Conservation (phyloP, 2,113 vertebrate genomes). For the Forbesichthys papilliferus region DNA sequence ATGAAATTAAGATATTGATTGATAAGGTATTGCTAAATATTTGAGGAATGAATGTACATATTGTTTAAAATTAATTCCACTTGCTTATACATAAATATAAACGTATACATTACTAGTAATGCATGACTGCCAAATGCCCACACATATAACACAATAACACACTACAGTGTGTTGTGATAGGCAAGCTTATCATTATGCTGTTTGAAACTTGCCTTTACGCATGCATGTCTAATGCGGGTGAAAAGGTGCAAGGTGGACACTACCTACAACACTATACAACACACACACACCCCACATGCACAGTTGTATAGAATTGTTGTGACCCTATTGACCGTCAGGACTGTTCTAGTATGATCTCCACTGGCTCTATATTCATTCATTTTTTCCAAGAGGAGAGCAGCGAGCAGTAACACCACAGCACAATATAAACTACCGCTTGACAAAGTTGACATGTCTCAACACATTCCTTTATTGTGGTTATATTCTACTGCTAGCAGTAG, state of each 20-base stretch:
- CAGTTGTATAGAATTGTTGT: constrained; percentile 27
- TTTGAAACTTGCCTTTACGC: constrained; percentile 32
- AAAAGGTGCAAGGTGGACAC: constrained; percentile 23
- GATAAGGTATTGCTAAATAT: too few species aligned
- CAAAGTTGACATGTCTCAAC: constrained; percentile 19
- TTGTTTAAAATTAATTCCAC: too few species aligned
- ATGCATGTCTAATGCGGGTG: not conserved
- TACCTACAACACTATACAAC: constrained; percentile 11
- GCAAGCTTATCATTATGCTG: constrained; percentile 21
- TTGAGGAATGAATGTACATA: too few species aligned
- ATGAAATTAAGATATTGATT: too few species aligned
- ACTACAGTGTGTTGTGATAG: constrained; percentile 1
- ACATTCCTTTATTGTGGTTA: constrained; percentile 15
- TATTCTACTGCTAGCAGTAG: not conserved
- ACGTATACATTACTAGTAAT: not conserved
- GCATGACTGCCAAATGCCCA: constrained; percentile 7
- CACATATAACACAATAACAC: not conserved
- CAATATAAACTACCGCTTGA: constrained; percentile 1
- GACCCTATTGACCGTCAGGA: constrained; percentile 43
- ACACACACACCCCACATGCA: constrained; percentile 1
- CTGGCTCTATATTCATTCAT: constrained; percentile 9
- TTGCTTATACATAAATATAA: too few species aligned
- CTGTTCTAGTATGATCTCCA: constrained; percentile 37
- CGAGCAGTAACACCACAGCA: not conserved
- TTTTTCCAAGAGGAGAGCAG: constrained; percentile 28